Evolutionary conservation across 2,888 invertebrate species (phyloP), one percentile per base, ranked within the genome.

Genomic region (Morinoia aosen): DNA sequence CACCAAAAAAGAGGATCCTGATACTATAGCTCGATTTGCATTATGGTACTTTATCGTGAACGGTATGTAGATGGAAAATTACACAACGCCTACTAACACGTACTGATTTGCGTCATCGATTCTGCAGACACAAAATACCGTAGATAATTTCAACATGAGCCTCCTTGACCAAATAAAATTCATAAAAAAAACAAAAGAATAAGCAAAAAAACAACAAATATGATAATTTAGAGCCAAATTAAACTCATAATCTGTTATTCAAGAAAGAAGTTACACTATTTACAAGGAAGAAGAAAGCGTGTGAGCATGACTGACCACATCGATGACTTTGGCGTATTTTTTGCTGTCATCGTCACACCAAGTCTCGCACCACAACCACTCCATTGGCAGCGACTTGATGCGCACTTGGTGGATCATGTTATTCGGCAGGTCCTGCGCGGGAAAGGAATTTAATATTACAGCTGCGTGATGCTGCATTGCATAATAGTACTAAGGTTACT

Each of bases 321-420:
- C 99, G 97, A 99, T 99, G 95, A 99, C 99, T 97, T 99, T 99
- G 0, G 99, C 99, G 96, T 98, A 98, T 97, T 98, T 98, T 97
- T 99, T 99, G 0, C 99, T 98, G 56, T 97, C 98, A 97, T 99
- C 98, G 97, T 99, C 99, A 97, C 99, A 99, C 99, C 99, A 99
- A 0, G 99, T 99, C 97, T 99, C 99, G 97, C 99, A 99, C 99
- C 99, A 99, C 96, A 99, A 97, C 99, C 99, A 99, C 97, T 99
- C 99, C 97, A 99, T 99, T 0, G 99, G 99, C 97, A 99, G 97
- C 0, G 99, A 99, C 97, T 99, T 99, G 97, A 99, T 99, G 12
- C 99, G 98, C 95, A 99, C 99, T 98, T 99, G 99, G 97, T 99
- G 99, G 96, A 99, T 99, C 99, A 99, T 99, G 97, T 99, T 99